These are phyloP conservation scores for Salvelinus fontinalis DNA, from an alignment of 2,113 vertebrate genomes.

Conservation along the genomic window DNA sequence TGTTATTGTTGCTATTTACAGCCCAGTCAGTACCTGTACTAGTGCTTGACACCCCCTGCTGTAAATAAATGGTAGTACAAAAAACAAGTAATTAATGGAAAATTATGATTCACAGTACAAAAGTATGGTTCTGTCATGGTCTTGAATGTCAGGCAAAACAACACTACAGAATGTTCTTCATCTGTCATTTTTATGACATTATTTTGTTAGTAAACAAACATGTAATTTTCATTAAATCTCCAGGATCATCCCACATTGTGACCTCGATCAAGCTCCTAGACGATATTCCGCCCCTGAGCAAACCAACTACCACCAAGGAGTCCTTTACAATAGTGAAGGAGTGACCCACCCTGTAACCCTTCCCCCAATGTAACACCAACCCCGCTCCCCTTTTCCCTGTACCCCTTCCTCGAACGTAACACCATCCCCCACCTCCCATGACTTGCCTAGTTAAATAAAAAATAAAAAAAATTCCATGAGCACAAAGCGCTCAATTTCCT, in stretches of 20 bases:
- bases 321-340: slow-evolving; percentile 79
- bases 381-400: too few relatives aligned
- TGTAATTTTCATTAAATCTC: slow-evolving; percentile 26
- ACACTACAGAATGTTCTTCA: background rate
- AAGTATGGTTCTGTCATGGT: background rate
- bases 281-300: slow-evolving; percentile 89
- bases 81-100: background rate
- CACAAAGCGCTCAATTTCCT: slow-evolving; percentile 36
- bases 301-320: slow-evolving; percentile 80
- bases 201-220: slow-evolving; percentile 19
- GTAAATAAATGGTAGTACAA: background rate
- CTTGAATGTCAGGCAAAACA: too few relatives aligned
- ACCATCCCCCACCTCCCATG: too few relatives aligned
- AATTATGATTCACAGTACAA: background rate
- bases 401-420: background rate
- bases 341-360: slow-evolving; percentile 18
- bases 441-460: too few relatives aligned
- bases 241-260: slow-evolving; percentile 93
- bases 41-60: slow-evolving; percentile 15
- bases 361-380: background rate
- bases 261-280: slow-evolving; percentile 88
- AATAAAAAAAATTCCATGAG: background rate
- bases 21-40: background rate
- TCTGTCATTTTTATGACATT: background rate
- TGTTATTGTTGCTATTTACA: background rate